Base-by-base conservation (phyloP, 92 coral and sea anemone genomes). In the Phenganax stokvisi region DNA sequence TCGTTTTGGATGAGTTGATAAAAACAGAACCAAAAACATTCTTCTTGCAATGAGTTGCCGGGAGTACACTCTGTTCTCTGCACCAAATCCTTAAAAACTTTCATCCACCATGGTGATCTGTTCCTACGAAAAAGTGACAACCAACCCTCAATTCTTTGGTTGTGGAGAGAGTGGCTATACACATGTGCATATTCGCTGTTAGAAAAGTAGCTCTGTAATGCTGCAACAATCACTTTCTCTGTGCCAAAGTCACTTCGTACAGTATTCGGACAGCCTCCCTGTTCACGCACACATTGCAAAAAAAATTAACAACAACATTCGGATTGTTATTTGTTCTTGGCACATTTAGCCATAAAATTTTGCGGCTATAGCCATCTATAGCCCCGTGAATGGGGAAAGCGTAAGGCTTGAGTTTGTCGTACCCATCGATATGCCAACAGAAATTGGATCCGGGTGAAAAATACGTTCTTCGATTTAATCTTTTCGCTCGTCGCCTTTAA, bases 391-490 rank as follows among this genome's bases (percentile, higher is more conserved):
- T 59, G 6, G 65, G 27, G 65, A 59, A 59, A 6, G 3, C 65
- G 6, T 13, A 59, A 59, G 15, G 27, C 27, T 59, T 59, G 15
- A 59, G 65, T 76, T 37, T 77, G 80, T 29, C 89, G 80, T 44
- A 82, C 86, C 47, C 47, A 37, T 37, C 47, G 4, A 37, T 37
- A 37, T 37, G 47, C 47, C 47, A 37, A 4, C 47, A 37, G 47
- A 37, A 37, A 37, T 37, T 37, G 47, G 47, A 4, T 37, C 47
- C 47, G 47, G 2, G 47, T 64, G 82, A 64, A 73, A 77, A 53
- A 73, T 70, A 67, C 28, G 37, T 64, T 83, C 89, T 86, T 86
- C 86, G 75, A 79, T 82, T 76, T 2, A 86, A 82, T 59, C 74
- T 67, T 74, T 69, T 74, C 17, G 74, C 60, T 83, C 80, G 60